These are phyloP conservation scores for Polymixis flavicincta DNA, from an alignment of 2,888 invertebrate genomes.

Conservation along the genomic window DNA sequence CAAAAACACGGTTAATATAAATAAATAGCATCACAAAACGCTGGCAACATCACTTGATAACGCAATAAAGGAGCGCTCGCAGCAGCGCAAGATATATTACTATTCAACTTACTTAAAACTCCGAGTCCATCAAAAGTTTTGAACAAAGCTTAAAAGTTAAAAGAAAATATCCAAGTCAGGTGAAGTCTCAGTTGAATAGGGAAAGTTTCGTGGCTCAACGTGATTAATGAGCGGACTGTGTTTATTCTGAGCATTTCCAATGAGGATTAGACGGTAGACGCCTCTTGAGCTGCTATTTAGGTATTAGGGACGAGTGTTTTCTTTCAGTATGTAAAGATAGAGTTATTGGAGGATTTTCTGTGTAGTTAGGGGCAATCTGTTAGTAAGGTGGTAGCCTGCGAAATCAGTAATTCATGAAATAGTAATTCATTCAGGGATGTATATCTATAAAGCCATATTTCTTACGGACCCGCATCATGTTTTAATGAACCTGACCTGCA, in stretches of 20 bases:
- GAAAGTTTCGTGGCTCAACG: slow-evolving; percentile 82
- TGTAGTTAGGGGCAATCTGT: neutral
- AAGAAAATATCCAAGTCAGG: slow-evolving; percentile 90
- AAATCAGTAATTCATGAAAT: too few species aligned
- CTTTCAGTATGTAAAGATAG: slow-evolving; percentile 7
- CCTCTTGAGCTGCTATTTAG: slow-evolving; percentile 60
- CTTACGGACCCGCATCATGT: too few species aligned
- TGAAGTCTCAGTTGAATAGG: slow-evolving; percentile 86
- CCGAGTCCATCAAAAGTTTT: slow-evolving; percentile 89
- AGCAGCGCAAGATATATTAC: slow-evolving; percentile 87
- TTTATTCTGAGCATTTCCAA: slow-evolving; percentile 83
- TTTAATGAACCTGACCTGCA: too few species aligned
- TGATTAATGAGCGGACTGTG: slow-evolving; percentile 88
- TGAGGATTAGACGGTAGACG: slow-evolving; percentile 85
- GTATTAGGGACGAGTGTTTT: slow-evolving; percentile 10
- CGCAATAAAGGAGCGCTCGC: slow-evolving; percentile 76
- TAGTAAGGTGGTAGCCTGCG: too few species aligned
- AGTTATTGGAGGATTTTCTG: neutral
- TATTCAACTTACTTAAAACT: slow-evolving; percentile 90
- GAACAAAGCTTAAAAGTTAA: slow-evolving; percentile 90
- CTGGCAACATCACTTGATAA: slow-evolving; percentile 77
- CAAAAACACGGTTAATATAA: slow-evolving; percentile 41
- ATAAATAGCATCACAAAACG: slow-evolving; percentile 67
- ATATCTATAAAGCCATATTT: too few species aligned
- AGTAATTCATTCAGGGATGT: too few species aligned